Percentiles rank a stretch among this genome's conserved stretches.
phyloP scores from a whole-genome alignment of 2,888 invertebrate species.

The Pinctada fucata region DNA sequence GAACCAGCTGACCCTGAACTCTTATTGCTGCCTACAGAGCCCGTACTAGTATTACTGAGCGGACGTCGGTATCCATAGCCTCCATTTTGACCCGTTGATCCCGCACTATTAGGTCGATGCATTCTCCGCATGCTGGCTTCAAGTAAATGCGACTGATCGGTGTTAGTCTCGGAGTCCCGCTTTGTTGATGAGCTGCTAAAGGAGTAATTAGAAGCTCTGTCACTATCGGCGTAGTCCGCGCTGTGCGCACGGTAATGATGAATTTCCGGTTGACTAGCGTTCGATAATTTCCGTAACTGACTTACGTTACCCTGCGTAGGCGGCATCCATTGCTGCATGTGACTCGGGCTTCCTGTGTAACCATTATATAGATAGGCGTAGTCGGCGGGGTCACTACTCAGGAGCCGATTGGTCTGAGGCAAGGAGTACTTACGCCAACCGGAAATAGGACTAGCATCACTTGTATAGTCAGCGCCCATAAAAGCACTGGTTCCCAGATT shows the following conservation, averaged over 20 bases:
- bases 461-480: constrained; percentile 67
- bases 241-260: constrained; percentile 55
- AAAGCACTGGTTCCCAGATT: constrained; percentile 70
- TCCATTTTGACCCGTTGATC: constrained; percentile 54
- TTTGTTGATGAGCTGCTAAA: constrained; percentile 48
- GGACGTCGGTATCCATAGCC: constrained; percentile 72
- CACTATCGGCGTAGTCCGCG: constrained; percentile 57
- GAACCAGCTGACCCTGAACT: constrained; percentile 60
- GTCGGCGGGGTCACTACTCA: constrained; percentile 70
- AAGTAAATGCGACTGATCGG: constrained; percentile 71
- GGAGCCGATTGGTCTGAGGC: constrained; percentile 64
- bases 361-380: constrained; percentile 68
- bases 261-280: constrained; percentile 67
- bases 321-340: constrained; percentile 45
- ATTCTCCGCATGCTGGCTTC: constrained; percentile 67
- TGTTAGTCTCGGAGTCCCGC: constrained; percentile 74
- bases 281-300: constrained; percentile 66
- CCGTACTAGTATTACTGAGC: constrained; percentile 71
- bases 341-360: constrained; percentile 47
- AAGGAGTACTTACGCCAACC: constrained; percentile 71
- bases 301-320: constrained; percentile 60
- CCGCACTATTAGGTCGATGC: constrained; percentile 56
- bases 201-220: constrained; percentile 51
- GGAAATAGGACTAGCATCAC: constrained; percentile 58
- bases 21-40: constrained; percentile 70